Conservation (phyloP, 1,140 invertebrate species). For the Drosophila parvula region DNA sequence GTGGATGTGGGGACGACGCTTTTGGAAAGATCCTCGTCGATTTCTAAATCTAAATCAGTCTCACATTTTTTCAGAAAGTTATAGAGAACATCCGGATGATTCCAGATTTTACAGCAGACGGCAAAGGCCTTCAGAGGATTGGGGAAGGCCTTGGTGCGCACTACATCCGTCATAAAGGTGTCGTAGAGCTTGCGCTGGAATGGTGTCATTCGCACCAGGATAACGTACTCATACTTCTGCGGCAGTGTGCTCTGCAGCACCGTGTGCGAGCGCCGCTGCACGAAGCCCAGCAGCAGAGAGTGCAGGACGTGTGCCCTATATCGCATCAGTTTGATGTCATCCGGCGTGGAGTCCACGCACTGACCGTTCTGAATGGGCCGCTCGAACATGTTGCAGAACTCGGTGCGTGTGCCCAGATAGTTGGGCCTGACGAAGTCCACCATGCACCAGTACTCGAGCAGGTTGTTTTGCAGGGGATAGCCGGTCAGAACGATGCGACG, state of each 20-base stretch:
- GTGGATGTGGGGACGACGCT: conserved; percentile 30
- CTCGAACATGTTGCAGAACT: conserved; percentile 98
- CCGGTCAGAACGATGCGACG: conserved; percentile 96
- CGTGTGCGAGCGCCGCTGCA: conserved; percentile 95
- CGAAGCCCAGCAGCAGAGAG: conserved; percentile 95
- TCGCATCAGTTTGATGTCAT: conserved; percentile 95
- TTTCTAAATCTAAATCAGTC: conserved; percentile 96
- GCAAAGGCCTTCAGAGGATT: conserved; percentile 99
- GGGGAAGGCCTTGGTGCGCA: conserved; percentile 92
- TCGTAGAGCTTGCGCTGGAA: conserved; percentile 95
- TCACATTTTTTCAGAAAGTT: conserved; percentile 94
- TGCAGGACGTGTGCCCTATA: conserved; percentile 95
- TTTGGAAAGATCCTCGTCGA: conserved; percentile 85
- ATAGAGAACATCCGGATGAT: conserved; percentile 98
- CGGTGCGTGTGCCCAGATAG: conserved; percentile 95
- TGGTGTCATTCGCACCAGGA: conserved; percentile 93
- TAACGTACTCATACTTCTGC: conserved; percentile 95
- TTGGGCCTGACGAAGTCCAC: conserved; percentile 98
- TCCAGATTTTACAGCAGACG: conserved; percentile 99
- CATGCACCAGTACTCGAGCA: conserved; percentile 98
- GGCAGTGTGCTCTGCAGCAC: conserved; percentile 94
- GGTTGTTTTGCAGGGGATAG: conserved; percentile 98
- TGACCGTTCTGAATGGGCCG: conserved; percentile 97
- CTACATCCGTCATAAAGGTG: conserved; percentile 96
- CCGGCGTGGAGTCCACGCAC: conserved; percentile 95